A percentile compares a stretch with the other conserved stretches of the same genome.
Conservation (phyloP, 2,888 invertebrate genomes). For the Mystacides longicornis region DNA sequence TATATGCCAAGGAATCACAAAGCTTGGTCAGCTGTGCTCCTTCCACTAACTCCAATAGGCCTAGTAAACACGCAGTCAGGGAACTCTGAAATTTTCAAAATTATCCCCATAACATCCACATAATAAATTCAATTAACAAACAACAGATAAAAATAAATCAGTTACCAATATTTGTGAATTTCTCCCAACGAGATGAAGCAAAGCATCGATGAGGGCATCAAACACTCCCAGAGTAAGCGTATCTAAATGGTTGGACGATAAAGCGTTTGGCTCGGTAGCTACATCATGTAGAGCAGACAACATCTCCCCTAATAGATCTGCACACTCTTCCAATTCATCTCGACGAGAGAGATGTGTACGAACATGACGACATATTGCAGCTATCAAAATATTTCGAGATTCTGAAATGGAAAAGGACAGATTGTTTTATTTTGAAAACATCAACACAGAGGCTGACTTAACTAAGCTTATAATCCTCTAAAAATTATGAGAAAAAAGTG, state of each 20-base stretch:
- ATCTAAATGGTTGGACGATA: slow-evolving; percentile 71
- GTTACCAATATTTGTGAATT: slow-evolving; percentile 59
- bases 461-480: too few relatives aligned
- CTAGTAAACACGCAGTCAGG: slow-evolving; percentile 79
- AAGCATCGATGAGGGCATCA: slow-evolving; percentile 80
- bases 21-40: slow-evolving; percentile 81
- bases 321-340: slow-evolving; percentile 76
- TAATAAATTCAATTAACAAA: neutral
- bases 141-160: neutral
- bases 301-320: slow-evolving; percentile 81
- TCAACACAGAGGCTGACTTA: too few relatives aligned
- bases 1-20: slow-evolving; percentile 74
- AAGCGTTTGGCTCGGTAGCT: slow-evolving; percentile 47
- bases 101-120: too few relatives aligned
- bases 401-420: slow-evolving; percentile 54
- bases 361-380: slow-evolving; percentile 78
- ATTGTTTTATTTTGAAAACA: too few relatives aligned
- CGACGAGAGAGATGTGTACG: slow-evolving; percentile 73
- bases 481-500: too few relatives aligned
- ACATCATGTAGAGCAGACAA: slow-evolving; percentile 50
- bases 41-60: slow-evolving; percentile 76
- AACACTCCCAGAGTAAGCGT: slow-evolving; percentile 72
- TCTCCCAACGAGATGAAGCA: slow-evolving; percentile 72
- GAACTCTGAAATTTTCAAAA: slow-evolving; percentile 54
- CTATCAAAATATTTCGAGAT: slow-evolving; percentile 74